phyloP scores from a whole-genome alignment of 2,113 vertebrate genomes.

The Xyliphius kryptos region DNA sequence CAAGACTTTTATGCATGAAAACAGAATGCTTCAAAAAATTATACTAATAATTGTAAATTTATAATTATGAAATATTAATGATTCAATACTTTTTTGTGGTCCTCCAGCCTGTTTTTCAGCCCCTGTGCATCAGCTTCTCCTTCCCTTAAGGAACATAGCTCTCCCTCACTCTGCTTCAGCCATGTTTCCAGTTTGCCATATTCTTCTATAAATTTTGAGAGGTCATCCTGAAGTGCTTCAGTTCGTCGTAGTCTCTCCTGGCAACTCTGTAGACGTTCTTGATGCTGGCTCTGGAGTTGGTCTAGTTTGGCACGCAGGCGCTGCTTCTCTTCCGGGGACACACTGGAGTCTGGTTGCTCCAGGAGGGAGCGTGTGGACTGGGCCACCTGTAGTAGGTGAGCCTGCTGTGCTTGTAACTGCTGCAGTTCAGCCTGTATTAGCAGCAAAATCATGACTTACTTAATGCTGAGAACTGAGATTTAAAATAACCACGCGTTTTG shows the following conservation, averaged over 20 bases:
- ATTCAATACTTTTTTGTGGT: conserved; percentile 68
- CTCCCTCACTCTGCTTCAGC: conserved; percentile 78
- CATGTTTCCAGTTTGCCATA: conserved; percentile 74
- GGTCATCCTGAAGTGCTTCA: conserved; percentile 78
- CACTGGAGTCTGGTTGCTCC: conserved; percentile 72
- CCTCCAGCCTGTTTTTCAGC: conserved; percentile 62
- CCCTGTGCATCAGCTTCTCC: conserved; percentile 59
- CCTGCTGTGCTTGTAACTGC: conserved; percentile 86
- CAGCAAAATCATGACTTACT: no score
- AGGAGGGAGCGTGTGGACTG: conserved; percentile 80
- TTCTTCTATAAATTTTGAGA: conserved; percentile 83
- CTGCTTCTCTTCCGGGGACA: conserved; percentile 67
- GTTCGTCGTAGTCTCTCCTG: conserved; percentile 73
- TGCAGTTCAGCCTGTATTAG: conserved; percentile 71
- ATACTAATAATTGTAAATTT: no score
- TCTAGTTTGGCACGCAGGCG: conserved; percentile 67
- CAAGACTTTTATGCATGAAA: no score
- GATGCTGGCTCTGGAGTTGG: conserved; percentile 70
- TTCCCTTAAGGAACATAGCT: conserved; percentile 66
- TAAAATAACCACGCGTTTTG: no score
- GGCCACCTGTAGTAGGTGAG: conserved; percentile 76
- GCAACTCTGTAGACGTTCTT: conserved; percentile 62
- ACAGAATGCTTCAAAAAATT: no score
- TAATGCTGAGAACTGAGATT: no score
- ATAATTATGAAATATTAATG: no score